These are phyloP conservation scores for Aspiorhynchus laticeps DNA, from an alignment of 2,113 vertebrate genomes.

Conservation along the genomic window DNA sequence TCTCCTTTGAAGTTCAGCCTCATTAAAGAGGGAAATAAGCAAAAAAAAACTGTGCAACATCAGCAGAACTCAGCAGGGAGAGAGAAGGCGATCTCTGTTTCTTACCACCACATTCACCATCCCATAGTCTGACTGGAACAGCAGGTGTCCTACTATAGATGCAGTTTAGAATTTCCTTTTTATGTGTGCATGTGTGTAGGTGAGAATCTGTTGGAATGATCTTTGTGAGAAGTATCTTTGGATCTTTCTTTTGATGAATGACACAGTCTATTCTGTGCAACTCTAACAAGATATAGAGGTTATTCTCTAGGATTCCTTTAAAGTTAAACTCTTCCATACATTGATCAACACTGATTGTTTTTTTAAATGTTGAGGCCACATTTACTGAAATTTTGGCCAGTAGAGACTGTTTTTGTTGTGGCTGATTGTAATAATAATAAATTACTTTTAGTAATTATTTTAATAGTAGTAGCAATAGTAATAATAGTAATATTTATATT, in stretches of 20 bases:
- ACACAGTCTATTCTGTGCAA: not conserved
- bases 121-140: not conserved
- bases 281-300: too few relatives aligned
- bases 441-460: too few relatives aligned
- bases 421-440: too few relatives aligned
- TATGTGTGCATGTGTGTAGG: not conserved
- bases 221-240: constrained; percentile 43
- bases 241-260: constrained; percentile 46
- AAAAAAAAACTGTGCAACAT: not conserved
- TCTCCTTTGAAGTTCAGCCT: constrained; percentile 24
- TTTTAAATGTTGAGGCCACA: too few relatives aligned
- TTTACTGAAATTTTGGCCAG: too few relatives aligned
- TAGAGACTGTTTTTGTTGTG: too few relatives aligned
- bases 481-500: too few relatives aligned
- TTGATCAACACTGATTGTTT: not conserved
- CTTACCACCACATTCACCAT: not conserved
- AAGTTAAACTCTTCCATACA: not conserved
- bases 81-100: constrained; percentile 3
- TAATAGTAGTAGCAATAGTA: too few relatives aligned
- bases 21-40: constrained; percentile 7
- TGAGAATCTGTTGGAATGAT: not conserved
- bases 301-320: constrained; percentile 7
- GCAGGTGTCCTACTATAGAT: constrained; percentile 5
- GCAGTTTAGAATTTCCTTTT: not conserved
- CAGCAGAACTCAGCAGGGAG: not conserved